Conservation (phyloP, 1,140 invertebrate species). For the Diabrotica virgifera region DNA sequence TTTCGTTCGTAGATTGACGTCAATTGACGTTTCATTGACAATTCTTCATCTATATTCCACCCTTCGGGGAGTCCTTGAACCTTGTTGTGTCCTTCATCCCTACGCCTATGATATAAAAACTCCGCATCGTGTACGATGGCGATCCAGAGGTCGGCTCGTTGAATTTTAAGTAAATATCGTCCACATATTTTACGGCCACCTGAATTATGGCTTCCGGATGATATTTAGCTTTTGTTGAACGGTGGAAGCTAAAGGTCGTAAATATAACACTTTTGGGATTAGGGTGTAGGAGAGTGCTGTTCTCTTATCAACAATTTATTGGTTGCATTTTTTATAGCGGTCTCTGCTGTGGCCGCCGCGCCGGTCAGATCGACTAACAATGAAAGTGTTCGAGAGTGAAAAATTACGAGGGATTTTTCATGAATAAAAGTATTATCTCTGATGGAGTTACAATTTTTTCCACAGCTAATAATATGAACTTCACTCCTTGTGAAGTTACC, state of each 20-base stretch:
- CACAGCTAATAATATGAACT: no score
- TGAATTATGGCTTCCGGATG: conserved; percentile 21
- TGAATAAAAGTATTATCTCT: no score
- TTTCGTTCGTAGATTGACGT: no score
- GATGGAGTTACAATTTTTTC: no score
- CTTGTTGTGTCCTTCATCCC: neutral
- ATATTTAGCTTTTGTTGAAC: conserved; percentile 23
- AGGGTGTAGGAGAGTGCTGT: conserved; percentile 5
- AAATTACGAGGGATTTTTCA: no score
- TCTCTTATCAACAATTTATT: conserved; percentile 15
- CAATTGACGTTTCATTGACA: no score
- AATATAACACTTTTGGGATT: conserved; percentile 22
- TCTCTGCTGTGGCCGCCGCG: no score
- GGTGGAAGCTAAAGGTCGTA: conserved; percentile 10
- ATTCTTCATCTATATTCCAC: no score
- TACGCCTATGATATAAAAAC: neutral
- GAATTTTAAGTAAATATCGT: conserved; percentile 22
- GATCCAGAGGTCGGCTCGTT: neutral
- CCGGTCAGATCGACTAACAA: no score
- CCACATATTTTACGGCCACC: conserved; percentile 17
- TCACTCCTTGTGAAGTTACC: no score
- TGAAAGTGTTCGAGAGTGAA: no score
- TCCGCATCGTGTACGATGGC: neutral
- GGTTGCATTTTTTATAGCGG: neutral
- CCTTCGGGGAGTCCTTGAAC: no score